Evolutionary conservation across 2,113 vertebrate genomes (phyloP).

Genomic region (Chamaea fasciata): DNA sequence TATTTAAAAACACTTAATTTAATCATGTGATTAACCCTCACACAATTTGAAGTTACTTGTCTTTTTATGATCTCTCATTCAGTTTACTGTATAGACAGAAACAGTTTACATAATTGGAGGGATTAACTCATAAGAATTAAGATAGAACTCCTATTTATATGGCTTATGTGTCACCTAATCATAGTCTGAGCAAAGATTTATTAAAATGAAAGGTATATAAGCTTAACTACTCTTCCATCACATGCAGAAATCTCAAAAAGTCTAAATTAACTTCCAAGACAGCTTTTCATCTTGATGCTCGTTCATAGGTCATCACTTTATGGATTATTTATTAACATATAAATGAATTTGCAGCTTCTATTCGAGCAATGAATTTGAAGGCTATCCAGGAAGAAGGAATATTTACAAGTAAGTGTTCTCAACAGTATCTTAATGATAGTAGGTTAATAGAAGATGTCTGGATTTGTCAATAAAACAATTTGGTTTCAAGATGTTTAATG

Average conservation of each 20-base stretch:
- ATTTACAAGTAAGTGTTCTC: constrained; percentile 75
- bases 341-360: constrained; percentile 75
- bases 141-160: not conserved
- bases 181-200: not conserved
- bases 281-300: not conserved
- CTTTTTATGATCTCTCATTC: not conserved
- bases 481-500: not conserved
- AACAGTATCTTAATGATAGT: not conserved
- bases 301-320: constrained; percentile 2
- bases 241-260: not conserved
- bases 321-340: constrained; percentile 52
- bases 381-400: constrained; percentile 78
- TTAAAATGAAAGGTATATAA: not conserved
- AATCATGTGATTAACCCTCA: not conserved
- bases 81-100: not conserved
- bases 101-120: not conserved
- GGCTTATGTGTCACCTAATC: not conserved
- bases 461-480: not conserved
- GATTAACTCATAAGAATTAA: not conserved
- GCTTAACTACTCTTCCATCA: not conserved
- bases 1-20: not conserved
- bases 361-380: constrained; percentile 84
- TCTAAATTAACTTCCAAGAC: not conserved
- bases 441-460: not conserved
- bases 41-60: not conserved